A percentile compares a stretch with the other conserved stretches of the same genome.
phyloP scores from a whole-genome alignment of 1,140 invertebrate species.

The Calliphora vicina region DNA sequence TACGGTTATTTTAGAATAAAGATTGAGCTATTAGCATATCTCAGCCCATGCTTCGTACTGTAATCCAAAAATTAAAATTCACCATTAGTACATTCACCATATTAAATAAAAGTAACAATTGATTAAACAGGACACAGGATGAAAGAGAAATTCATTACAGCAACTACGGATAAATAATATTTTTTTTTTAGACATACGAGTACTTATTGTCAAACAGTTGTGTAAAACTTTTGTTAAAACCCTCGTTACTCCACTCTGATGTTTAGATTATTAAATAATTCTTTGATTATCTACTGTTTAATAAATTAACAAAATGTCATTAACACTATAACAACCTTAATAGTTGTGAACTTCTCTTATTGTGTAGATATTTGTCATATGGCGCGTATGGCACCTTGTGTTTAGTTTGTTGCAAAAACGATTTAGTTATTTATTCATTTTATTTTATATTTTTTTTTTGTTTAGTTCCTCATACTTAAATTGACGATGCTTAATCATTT shows the following conservation, averaged over 20 bases:
- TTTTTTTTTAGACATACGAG: too few relatives aligned
- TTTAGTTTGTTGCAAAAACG: not conserved
- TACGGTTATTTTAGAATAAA: too few relatives aligned
- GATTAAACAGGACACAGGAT: too few relatives aligned
- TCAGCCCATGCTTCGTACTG: too few relatives aligned
- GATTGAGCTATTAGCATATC: too few relatives aligned
- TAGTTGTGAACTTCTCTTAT: not conserved
- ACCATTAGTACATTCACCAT: too few relatives aligned
- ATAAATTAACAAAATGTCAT: not conserved
- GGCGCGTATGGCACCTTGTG: not conserved
- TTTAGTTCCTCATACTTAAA: conserved; percentile 4
- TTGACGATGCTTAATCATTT: conserved; percentile 7
- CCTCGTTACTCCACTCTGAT: not conserved
- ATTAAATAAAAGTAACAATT: too few relatives aligned
- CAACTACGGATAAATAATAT: too few relatives aligned
- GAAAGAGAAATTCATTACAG: too few relatives aligned
- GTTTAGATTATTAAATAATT: not conserved
- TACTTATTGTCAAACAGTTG: too few relatives aligned
- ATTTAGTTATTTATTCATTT: not conserved
- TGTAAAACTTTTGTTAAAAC: too few relatives aligned
- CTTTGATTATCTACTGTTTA: not conserved
- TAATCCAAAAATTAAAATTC: too few relatives aligned
- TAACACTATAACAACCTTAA: not conserved
- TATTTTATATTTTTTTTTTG: not conserved
- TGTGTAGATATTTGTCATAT: not conserved